These are phyloP conservation scores for Andricus quercusramuli DNA, from an alignment of 2,888 invertebrate genomes.

Conservation along the genomic window DNA sequence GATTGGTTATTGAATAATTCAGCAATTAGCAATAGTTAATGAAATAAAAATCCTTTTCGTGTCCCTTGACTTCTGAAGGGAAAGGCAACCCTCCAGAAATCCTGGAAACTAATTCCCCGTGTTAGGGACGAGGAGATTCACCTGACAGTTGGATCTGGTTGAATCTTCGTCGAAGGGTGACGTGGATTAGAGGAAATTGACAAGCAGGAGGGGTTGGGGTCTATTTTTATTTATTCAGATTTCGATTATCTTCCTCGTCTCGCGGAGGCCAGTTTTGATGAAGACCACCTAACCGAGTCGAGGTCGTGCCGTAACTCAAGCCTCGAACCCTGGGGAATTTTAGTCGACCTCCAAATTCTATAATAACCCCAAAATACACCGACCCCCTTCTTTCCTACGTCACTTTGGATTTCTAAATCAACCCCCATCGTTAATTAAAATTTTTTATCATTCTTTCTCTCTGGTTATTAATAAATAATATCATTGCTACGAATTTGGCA, in stretches of 20 bases:
- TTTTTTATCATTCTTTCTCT: slow-evolving; percentile 33
- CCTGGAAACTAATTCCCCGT: not conserved
- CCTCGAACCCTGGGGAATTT: slow-evolving; percentile 64
- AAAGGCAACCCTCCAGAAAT: not conserved
- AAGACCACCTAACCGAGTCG: slow-evolving; percentile 69
- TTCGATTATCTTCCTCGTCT: slow-evolving; percentile 70
- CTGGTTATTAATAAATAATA: not conserved
- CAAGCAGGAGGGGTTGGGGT: not conserved
- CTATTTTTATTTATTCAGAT: slow-evolving; percentile 70
- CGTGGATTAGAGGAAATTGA: slow-evolving; percentile 17
- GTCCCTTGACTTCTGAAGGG: slow-evolving; percentile 1
- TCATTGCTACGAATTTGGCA: too few relatives aligned
- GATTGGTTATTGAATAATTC: not conserved
- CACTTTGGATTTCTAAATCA: not conserved
- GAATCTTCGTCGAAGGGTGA: slow-evolving; percentile 5
- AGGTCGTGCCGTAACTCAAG: slow-evolving; percentile 67
- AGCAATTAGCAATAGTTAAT: not conserved
- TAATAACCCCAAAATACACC: slow-evolving; percentile 51
- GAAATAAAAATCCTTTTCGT: not conserved
- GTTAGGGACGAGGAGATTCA: not conserved
- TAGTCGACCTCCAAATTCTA: slow-evolving; percentile 56
- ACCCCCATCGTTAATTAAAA: not conserved
- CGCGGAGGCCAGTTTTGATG: slow-evolving; percentile 63
- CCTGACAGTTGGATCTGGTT: not conserved
- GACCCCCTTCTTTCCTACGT: not conserved